These are phyloP conservation scores for Naja naja DNA, from an alignment of 2,113 vertebrate species.

Conservation along the genomic window DNA sequence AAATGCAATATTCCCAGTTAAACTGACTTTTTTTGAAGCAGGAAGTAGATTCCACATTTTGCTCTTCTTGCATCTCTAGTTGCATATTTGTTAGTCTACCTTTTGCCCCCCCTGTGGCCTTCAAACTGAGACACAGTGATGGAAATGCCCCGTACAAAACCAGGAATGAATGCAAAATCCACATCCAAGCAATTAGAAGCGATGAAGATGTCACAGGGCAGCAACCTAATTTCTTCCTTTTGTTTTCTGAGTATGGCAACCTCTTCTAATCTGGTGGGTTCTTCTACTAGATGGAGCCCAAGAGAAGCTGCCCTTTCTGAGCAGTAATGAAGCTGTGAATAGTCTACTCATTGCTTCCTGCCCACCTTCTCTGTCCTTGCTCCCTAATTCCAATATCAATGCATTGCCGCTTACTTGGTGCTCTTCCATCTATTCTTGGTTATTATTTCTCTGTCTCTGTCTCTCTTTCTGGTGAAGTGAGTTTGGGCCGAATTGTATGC, in stretches of 20 bases:
- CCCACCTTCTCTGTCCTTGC: not conserved
- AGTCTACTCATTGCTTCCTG: not conserved
- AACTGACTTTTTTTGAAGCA: not conserved
- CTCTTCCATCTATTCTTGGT: not conserved
- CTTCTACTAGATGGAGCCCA: not conserved
- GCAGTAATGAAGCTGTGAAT: not conserved
- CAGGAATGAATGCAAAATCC: not conserved
- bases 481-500: slow-evolving; percentile 74
- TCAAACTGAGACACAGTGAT: not conserved
- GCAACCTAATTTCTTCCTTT: not conserved
- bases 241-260: not conserved
- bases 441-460: not conserved
- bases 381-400: not conserved
- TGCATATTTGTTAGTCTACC: not conserved
- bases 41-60: not conserved
- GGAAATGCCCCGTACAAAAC: not conserved
- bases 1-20: not conserved
- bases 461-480: not conserved
- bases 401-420: not conserved
- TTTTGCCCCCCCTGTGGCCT: no score
- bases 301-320: not conserved
- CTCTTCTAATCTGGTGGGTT: not conserved
- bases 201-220: not conserved
- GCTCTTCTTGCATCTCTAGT: not conserved
- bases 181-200: not conserved